Percentiles rank a stretch among this genome's conserved stretches.
Evolutionary conservation across 1,140 invertebrate genomes (phyloP).

Genomic region (Zaprionus nigranus): DNA sequence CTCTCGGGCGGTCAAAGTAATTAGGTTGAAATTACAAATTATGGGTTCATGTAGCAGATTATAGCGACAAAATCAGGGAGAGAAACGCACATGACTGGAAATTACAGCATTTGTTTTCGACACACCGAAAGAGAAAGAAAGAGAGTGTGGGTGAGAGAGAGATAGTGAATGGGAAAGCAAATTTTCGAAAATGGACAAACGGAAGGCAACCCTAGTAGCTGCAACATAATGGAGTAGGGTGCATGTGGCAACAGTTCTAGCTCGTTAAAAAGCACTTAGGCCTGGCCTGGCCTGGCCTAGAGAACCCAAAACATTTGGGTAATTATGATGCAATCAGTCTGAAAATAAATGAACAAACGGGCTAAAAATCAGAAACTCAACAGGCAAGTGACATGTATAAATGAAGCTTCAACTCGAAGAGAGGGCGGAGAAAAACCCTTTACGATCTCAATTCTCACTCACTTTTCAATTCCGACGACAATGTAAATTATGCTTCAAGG

Average conservation of each 20-base stretch:
- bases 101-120: constrained; percentile 55
- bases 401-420: constrained; percentile 29
- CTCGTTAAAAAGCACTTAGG: constrained; percentile 81
- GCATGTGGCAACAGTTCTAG: constrained; percentile 7
- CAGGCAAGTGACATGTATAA: constrained; percentile 61
- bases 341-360: constrained; percentile 49
- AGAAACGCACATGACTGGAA: constrained; percentile 51
- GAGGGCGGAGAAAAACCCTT: no score
- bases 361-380: constrained; percentile 64
- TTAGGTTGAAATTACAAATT: constrained; percentile 82
- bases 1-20: constrained; percentile 53
- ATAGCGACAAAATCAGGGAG: constrained; percentile 68
- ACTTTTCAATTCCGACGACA: constrained; percentile 46
- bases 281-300: neutral
- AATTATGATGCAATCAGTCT: constrained; percentile 79
- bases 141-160: neutral
- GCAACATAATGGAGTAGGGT: constrained; percentile 18
- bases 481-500: constrained; percentile 73
- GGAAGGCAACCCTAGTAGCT: constrained; percentile 23
- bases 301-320: constrained; percentile 34
- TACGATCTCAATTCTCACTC: neutral
- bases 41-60: constrained; percentile 78
- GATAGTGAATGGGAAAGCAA: neutral
- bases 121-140: constrained; percentile 24
- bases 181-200: constrained; percentile 4